Conservation (phyloP, 2,113 vertebrate species). For the Xerus inauris region DNA sequence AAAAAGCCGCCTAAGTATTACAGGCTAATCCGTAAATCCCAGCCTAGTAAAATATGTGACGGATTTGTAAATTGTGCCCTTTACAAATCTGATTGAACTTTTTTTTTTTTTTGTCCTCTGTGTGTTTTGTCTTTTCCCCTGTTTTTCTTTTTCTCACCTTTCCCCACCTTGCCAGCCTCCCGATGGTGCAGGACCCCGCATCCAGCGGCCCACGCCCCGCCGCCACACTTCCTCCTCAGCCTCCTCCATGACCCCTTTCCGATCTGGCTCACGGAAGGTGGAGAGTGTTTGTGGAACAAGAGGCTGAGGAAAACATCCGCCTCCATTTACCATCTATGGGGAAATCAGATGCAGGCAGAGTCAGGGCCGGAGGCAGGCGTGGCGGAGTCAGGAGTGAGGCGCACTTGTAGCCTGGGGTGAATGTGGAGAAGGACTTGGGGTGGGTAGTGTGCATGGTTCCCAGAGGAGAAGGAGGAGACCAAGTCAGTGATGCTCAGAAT, state of each 20-base stretch:
- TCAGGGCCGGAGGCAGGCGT: neutral
- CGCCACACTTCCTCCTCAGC: accelerated
- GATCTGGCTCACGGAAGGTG: neutral
- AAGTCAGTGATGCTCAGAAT: neutral
- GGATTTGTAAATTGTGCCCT: slow-evolving; percentile 94
- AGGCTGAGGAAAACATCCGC: neutral
- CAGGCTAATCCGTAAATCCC: slow-evolving; percentile 92
- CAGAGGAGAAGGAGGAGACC: no score
- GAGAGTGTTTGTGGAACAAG: neutral
- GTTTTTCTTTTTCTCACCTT: slow-evolving; percentile 57
- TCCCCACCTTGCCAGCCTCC: neutral
- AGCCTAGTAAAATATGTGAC: slow-evolving; percentile 90
- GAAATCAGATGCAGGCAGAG: neutral
- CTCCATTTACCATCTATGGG: accelerated
- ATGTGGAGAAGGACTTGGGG: accelerated
- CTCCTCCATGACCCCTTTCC: neutral
- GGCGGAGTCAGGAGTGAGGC: neutral
- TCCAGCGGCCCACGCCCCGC: accelerated
- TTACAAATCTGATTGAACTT: slow-evolving; percentile 93
- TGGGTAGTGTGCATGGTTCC: accelerated
- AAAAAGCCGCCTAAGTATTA: slow-evolving; percentile 91
- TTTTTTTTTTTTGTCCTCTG: slow-evolving; percentile 23
- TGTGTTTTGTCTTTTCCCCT: slow-evolving; percentile 22
- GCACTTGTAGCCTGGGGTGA: neutral
- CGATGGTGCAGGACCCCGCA: accelerated